phyloP scores from a whole-genome alignment of 1,140 invertebrate genomes.

The Steinernema khuongi region DNA sequence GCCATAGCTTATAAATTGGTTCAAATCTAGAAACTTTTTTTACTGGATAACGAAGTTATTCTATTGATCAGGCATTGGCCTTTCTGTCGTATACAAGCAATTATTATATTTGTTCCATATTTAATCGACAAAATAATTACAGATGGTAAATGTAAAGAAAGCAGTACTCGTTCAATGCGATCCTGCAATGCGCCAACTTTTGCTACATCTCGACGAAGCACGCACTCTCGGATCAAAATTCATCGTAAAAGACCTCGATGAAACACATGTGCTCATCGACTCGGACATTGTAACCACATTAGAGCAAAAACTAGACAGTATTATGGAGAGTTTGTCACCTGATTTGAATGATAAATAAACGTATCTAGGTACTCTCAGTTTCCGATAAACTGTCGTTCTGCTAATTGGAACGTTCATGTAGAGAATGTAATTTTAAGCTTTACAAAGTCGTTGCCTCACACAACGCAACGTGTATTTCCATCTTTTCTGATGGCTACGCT shows the following conservation, averaged over 20 bases:
- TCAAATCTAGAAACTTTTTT: no score
- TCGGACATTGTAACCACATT: not conserved
- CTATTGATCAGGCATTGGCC: no score
- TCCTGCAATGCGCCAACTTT: constrained; percentile 97
- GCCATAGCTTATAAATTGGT: no score
- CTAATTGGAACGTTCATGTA: no score
- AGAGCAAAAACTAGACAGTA: not conserved
- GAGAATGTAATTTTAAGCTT: no score
- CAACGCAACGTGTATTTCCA: no score
- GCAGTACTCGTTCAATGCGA: constrained; percentile 84
- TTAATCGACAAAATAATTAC: not conserved
- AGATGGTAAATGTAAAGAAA: constrained; percentile 83
- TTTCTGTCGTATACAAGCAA: not conserved
- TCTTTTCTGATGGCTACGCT: no score
- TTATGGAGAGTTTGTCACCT: not conserved
- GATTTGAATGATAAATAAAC: no score
- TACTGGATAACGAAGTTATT: no score
- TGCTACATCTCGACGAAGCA: constrained; percentile 91
- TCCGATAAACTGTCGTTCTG: no score
- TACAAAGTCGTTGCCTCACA: no score
- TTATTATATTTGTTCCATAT: not conserved
- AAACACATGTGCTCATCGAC: not conserved
- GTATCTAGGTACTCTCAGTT: no score
- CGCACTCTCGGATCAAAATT: constrained; percentile 84
- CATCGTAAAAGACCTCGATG: constrained; percentile 64